Conservation (phyloP, 2,797 vertebrate species). For the Schizopygopsis pylzovi region DNA sequence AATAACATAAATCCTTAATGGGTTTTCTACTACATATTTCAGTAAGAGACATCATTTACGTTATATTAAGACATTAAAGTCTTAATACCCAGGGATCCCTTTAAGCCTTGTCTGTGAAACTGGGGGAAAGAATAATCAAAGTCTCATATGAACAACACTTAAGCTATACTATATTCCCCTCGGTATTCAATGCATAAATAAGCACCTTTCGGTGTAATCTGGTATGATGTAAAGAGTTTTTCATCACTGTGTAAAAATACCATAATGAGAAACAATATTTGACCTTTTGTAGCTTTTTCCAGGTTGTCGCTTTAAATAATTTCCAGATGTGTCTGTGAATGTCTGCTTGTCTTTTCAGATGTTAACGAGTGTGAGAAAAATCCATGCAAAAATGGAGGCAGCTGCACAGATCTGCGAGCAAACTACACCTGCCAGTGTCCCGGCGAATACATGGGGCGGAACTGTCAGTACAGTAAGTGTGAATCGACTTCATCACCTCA, state of each 20-base stretch:
- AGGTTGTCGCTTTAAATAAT: neutral
- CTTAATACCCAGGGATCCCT: no score
- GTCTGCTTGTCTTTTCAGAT: slow-evolving; percentile 69
- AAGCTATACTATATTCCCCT: neutral
- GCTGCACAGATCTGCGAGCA: slow-evolving; percentile 85
- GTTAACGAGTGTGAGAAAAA: slow-evolving; percentile 86
- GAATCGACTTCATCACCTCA: no score
- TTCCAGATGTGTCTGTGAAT: neutral
- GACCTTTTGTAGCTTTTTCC: neutral
- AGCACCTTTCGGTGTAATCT: neutral
- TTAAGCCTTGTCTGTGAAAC: no score
- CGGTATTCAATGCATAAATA: neutral
- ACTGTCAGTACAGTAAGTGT: slow-evolving; percentile 87
- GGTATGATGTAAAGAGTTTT: neutral
- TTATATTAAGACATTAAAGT: no score
- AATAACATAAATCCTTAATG: no score
- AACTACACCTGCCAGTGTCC: slow-evolving; percentile 88
- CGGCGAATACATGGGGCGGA: slow-evolving; percentile 85
- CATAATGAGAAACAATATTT: neutral
- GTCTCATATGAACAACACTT: neutral
- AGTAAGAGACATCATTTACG: no score
- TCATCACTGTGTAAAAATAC: neutral
- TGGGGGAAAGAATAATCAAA: neutral
- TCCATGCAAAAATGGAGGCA: slow-evolving; percentile 87
- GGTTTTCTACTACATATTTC: no score